phyloP scores from a whole-genome alignment of 2,888 invertebrate genomes.

The Latheticus oryzae region DNA sequence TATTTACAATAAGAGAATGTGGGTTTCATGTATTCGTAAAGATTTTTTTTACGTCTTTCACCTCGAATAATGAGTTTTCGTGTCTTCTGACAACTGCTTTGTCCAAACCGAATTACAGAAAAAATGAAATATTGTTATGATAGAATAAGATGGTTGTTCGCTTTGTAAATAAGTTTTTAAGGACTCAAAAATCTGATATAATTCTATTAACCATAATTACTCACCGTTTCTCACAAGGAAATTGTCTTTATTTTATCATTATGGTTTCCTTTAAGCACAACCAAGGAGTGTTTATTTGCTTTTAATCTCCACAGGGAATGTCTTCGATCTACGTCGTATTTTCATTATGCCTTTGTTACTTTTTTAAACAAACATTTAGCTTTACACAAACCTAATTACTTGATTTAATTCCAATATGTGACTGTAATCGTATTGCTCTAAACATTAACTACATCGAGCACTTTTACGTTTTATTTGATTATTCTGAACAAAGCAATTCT shows the following conservation, averaged over 20 bases:
- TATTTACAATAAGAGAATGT: constrained; percentile 23
- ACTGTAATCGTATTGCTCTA: constrained; percentile 30
- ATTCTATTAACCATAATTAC: constrained; percentile 38
- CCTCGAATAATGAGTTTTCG: constrained; percentile 18
- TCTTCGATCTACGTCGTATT: constrained; percentile 40
- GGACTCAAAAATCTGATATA: constrained; percentile 9
- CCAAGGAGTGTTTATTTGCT: constrained; percentile 45
- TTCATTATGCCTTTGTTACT: constrained; percentile 38
- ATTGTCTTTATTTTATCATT: constrained; percentile 37
- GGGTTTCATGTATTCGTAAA: constrained; percentile 17
- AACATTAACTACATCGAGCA: constrained; percentile 14
- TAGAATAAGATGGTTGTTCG: constrained; percentile 3
- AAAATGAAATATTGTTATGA: constrained; percentile 8
- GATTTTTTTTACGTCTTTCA: constrained; percentile 21
- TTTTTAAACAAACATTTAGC: constrained; percentile 25
- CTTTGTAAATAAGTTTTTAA: constrained; percentile 4
- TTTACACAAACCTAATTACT: constrained; percentile 38
- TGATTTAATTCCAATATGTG: constrained; percentile 43
- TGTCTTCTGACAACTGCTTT: constrained; percentile 8
- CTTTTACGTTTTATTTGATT: constrained; percentile 18
- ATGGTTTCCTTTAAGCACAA: constrained; percentile 37
- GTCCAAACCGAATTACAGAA: not conserved
- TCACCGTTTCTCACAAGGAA: constrained; percentile 38
- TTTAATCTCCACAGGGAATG: constrained; percentile 44
- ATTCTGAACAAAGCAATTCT: constrained; percentile 3